These are phyloP conservation scores for Tortrix viridana DNA, from an alignment of 2,888 invertebrate species.

Conservation along the genomic window DNA sequence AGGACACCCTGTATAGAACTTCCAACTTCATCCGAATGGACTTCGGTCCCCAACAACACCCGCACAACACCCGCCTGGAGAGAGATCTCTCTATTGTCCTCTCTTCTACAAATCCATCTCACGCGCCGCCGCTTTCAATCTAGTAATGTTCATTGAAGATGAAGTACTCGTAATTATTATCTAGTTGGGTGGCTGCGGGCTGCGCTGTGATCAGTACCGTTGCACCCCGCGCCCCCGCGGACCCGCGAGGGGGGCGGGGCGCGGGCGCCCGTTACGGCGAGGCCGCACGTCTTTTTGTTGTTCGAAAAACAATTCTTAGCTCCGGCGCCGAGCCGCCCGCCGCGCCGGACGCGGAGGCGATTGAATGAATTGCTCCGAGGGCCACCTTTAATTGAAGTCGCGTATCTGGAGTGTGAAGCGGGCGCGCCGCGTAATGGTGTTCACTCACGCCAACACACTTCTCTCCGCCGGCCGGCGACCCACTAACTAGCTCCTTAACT, in stretches of 20 bases:
- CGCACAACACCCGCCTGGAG: too few species aligned
- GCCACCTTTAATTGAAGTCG: slow-evolving; percentile 12
- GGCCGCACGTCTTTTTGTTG: slow-evolving; percentile 25
- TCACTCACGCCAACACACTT: slow-evolving; percentile 1
- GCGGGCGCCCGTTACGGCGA: slow-evolving; percentile 24
- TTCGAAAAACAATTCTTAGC: slow-evolving; percentile 11
- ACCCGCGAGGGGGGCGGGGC: slow-evolving; percentile 18
- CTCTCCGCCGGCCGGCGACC: not conserved
- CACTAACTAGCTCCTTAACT: not conserved
- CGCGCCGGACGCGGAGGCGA: slow-evolving; percentile 9
- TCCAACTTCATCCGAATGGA: too few species aligned
- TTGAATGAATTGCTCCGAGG: slow-evolving; percentile 11
- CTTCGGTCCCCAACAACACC: too few species aligned
- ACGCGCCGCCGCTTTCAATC: too few species aligned
- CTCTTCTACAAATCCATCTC: too few species aligned
- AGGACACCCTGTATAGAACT: too few species aligned
- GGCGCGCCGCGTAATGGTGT: not conserved
- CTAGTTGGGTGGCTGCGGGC: not conserved
- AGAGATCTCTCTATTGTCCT: too few species aligned
- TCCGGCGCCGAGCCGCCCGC: not conserved
- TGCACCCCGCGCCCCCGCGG: slow-evolving; percentile 18
- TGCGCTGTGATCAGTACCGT: slow-evolving; percentile 25
- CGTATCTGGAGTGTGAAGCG: slow-evolving; percentile 19
- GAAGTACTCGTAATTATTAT: too few species aligned
- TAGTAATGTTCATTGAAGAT: too few species aligned